Conservation (phyloP, 1,140 invertebrate genomes). For the Diuraphis noxia region DNA sequence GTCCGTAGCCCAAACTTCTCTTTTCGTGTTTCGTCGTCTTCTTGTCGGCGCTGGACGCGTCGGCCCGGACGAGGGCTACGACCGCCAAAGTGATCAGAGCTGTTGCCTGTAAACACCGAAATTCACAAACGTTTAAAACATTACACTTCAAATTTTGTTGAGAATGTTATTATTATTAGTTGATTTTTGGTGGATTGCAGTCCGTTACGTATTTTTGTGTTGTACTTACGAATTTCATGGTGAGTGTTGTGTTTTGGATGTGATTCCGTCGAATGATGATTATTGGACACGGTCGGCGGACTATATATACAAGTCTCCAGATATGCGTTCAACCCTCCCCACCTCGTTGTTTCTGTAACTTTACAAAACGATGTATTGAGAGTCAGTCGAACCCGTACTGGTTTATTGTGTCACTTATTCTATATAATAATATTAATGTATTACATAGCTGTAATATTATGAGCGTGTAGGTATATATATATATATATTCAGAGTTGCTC, state of each 20-base stretch:
- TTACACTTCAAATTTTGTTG: not conserved
- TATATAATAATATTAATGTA: no score
- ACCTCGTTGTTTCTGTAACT: not conserved
- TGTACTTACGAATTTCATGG: constrained; percentile 45
- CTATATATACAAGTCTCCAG: constrained; percentile 19
- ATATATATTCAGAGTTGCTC: not conserved
- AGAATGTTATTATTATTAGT: not conserved
- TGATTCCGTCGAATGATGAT: not conserved
- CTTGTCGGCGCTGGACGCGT: not conserved
- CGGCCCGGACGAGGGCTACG: constrained; percentile 33
- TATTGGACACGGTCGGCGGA: not conserved
- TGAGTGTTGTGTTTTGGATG: not conserved
- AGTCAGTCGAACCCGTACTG: not conserved
- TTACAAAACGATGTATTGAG: not conserved
- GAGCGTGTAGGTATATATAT: not conserved
- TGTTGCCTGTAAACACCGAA: not conserved
- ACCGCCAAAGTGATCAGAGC: not conserved
- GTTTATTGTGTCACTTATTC: not conserved
- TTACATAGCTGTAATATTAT: no score
- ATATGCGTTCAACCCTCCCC: not conserved
- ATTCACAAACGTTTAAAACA: not conserved
- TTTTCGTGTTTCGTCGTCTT: not conserved
- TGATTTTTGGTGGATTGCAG: not conserved
- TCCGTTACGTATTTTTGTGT: not conserved
- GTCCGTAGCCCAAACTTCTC: not conserved